Base-by-base conservation (phyloP, 2,797 vertebrate species). In the Xyrichtys novacula region DNA sequence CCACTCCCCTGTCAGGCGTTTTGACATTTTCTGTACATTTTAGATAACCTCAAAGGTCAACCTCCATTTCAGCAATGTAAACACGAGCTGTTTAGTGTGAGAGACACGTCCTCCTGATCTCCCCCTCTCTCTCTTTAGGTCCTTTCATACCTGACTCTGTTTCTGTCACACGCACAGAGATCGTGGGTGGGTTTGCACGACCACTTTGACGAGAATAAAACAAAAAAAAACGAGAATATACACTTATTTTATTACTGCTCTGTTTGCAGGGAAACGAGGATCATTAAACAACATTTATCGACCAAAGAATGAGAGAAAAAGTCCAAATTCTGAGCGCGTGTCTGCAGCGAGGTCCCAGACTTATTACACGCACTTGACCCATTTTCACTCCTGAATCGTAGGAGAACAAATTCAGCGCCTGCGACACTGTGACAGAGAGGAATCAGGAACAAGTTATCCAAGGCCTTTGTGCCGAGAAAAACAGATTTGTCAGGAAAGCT, bases 401-500 rank as follows among this genome's bases (percentile, higher is more conserved):
- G 71, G 49, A 67, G 76, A 85, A 85, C 71, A 85, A 84, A 85
- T 83, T 49, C 58, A 10, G 44, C 56, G 61, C 60, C 49, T 14
- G 55, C 54, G 46, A 65, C 78, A 42, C 38, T 29, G 29, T 87
- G 90, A 88, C 84, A 84, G 58, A 81, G 79, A 88, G 76, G 65
- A 85, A 89, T 90, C 84, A 81, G 84, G 86, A 87, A 88, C 80
- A 83, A 76, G 86, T 84, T 88, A 89, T 90, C 85, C 76, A 52
- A 92, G 92, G 89, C 92, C 84, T 81, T 82, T 39, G 89, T 82
- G 80, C 76, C 49, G 3, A 67, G 89, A 82, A 79, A 91, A 92
- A 89, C 79, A 88, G 90, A 85, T 93, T 94, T 92, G 89, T 76
- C 74, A 92, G 89, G 79, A 91, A 86, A 88, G 87, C 85, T 92